Percentiles rank a stretch among this genome's conserved stretches.
These are phyloP conservation scores for Hypotaenidia okinawae DNA, from an alignment of 2,797 vertebrate genomes.

Conservation along the genomic window DNA sequence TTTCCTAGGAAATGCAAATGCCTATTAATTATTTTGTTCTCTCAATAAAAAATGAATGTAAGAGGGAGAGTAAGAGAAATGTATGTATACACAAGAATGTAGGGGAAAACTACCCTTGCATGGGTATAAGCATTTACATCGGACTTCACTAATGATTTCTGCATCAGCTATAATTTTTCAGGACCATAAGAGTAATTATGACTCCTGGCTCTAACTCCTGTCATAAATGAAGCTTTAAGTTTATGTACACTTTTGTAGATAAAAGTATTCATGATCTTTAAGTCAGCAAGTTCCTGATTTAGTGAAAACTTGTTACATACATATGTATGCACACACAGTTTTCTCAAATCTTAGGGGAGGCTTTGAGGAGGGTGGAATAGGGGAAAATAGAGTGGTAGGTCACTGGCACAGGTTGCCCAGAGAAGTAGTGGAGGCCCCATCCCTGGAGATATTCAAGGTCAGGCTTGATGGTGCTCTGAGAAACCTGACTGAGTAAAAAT, in stretches of 20 bases:
- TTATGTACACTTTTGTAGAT: not conserved
- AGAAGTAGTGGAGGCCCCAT: too few relatives aligned
- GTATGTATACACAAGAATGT: not conserved
- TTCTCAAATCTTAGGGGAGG: not conserved
- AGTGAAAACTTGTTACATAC: not conserved
- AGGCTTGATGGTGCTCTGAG: too few relatives aligned
- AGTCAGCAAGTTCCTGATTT: not conserved
- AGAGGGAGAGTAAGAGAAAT: not conserved
- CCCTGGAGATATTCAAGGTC: too few relatives aligned
- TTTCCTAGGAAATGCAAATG: not conserved
- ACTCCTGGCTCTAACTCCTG: not conserved
- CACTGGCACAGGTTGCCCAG: too few relatives aligned
- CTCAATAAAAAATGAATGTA: not conserved
- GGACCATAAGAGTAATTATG: not conserved
- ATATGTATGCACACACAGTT: not conserved
- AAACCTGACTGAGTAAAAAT: too few relatives aligned
- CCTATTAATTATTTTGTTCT: constrained; percentile 11
- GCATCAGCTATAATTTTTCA: constrained; percentile 14
- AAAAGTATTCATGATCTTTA: not conserved
- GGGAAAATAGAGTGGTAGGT: too few relatives aligned
- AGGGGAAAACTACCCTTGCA: not conserved
- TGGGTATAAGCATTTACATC: not conserved
- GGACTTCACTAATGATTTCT: not conserved
- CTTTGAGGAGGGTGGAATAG: too few relatives aligned
- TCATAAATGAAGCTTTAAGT: not conserved